Percentiles rank a stretch among this genome's conserved stretches.
These are phyloP conservation scores for Exocentrus adspersus DNA, from an alignment of 2,888 invertebrate species.

Conservation along the genomic window DNA sequence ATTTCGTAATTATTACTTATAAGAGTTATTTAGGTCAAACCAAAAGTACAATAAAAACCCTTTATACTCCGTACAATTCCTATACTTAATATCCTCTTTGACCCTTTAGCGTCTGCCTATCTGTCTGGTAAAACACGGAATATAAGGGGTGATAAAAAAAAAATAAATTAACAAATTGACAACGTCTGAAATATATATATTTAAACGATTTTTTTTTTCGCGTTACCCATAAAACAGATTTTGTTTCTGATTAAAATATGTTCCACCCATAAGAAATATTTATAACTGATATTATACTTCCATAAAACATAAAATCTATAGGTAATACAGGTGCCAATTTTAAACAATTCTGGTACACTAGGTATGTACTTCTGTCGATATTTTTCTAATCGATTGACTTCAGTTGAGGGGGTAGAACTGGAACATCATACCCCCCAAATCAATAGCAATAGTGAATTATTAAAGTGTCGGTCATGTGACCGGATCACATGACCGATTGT, in stretches of 20 bases:
- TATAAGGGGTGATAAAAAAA: slow-evolving; percentile 8
- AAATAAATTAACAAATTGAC: not conserved
- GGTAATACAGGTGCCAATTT: too few relatives aligned
- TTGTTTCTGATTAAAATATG: too few relatives aligned
- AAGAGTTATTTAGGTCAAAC: slow-evolving; percentile 15
- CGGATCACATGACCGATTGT: slow-evolving; percentile 39
- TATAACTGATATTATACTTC: too few relatives aligned
- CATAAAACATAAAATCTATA: too few relatives aligned
- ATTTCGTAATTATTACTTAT: slow-evolving; percentile 23
- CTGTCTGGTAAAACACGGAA: not conserved
- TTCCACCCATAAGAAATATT: too few relatives aligned
- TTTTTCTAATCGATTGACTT: slow-evolving; percentile 32
- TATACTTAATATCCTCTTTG: slow-evolving; percentile 16
- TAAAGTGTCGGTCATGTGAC: slow-evolving; percentile 44
- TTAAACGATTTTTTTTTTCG: too few relatives aligned
- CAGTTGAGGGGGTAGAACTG: slow-evolving; percentile 38
- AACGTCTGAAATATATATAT: too few relatives aligned
- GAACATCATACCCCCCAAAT: slow-evolving; percentile 46
- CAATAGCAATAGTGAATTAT: slow-evolving; percentile 59
- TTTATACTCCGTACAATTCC: slow-evolving; percentile 10
- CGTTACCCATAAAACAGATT: too few relatives aligned
- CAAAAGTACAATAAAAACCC: slow-evolving; percentile 9
- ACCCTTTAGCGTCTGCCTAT: slow-evolving; percentile 19
- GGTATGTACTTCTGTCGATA: too few relatives aligned
- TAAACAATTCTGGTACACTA: too few relatives aligned